Percentiles rank a stretch among this genome's conserved stretches.
Evolutionary conservation across 2,888 invertebrate species (phyloP).

Genomic region (Hirtodrosophila confusa): DNA sequence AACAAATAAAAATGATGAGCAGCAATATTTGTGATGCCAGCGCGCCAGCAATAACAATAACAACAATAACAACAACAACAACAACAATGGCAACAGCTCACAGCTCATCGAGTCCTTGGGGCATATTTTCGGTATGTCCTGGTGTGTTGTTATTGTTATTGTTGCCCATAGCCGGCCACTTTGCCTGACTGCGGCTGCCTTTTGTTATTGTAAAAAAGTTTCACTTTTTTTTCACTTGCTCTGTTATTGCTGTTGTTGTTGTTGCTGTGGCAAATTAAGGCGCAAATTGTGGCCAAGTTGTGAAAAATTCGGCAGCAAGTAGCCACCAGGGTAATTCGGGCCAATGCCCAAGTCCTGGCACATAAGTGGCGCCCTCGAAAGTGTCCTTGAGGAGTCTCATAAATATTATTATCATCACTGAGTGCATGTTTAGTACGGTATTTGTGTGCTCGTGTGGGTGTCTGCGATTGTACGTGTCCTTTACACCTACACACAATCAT

Average conservation of each 20-base stretch:
- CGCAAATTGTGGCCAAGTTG: slow-evolving; percentile 80
- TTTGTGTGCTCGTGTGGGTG: slow-evolving; percentile 13
- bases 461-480: slow-evolving; percentile 12
- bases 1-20: slow-evolving; percentile 81
- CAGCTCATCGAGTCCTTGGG: slow-evolving; percentile 57
- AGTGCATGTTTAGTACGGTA: slow-evolving; percentile 43
- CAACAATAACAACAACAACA: slow-evolving; percentile 30
- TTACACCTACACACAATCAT: not conserved
- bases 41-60: slow-evolving; percentile 33
- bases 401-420: slow-evolving; percentile 78
- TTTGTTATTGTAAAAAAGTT: slow-evolving; percentile 70
- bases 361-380: slow-evolving; percentile 67
- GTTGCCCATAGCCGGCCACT: slow-evolving; percentile 46
- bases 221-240: slow-evolving; percentile 55
- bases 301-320: slow-evolving; percentile 68
- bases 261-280: slow-evolving; percentile 76
- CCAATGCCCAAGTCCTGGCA: slow-evolving; percentile 34
- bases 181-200: slow-evolving; percentile 32
- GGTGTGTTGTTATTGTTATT: slow-evolving; percentile 45
- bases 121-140: slow-evolving; percentile 54
- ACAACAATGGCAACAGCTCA: slow-evolving; percentile 30
- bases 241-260: slow-evolving; percentile 29
- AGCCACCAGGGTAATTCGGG: slow-evolving; percentile 75
- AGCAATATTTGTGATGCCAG: slow-evolving; percentile 66
- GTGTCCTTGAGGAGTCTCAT: slow-evolving; percentile 79